Base-by-base conservation (phyloP, 2,113 vertebrate species). In the Spea bombifrons region DNA sequence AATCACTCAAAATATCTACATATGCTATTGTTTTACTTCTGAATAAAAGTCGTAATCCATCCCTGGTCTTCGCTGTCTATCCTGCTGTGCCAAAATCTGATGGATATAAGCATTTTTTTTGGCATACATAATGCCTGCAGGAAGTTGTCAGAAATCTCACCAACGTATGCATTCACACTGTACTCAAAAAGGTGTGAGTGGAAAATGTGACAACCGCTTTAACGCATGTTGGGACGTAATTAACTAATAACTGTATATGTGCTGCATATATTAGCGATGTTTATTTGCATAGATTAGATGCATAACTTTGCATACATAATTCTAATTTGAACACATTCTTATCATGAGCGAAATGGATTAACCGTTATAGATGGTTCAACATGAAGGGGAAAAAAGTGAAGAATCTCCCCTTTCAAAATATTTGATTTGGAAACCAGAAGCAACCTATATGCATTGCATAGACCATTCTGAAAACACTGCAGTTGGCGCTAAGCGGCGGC, bases 241-340 rank as follows among this genome's bases (percentile, higher is more conserved):
- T 68, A 76, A 59, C 66, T 76, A 76, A 76, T 76, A 75, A 57
- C 68, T 68, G 52, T 76, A 76, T 59, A 76, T 55, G 48, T 76
- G 67, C 75, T 66, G 52, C 57, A 76, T 69, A 59, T 68, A 76
- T 75, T 67, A 57, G 64, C 66, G 48, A 45, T 13, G 52, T 68
- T 59, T 57, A 68, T 69, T 69, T 76, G 66, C 75, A 76, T 55
- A 76, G 66, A 68, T 76, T 68, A 76, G 69, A 52, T 52, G 68
- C 68, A 50, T 17, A 57, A 76, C 45, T 76, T 69, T 69, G 45
- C 45, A 59, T 76, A 10, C 17, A 47, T 47, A 47, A 47, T 66
- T 76, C 10, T 75, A 16, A 57, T 55, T 75, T 75, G 47, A 17
- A 50, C 44, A 55, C 44, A 75, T 46, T 66, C 45, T 6, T 52